Base-by-base conservation (phyloP, 2,888 invertebrate species). In the Urechis unicinctus region DNA sequence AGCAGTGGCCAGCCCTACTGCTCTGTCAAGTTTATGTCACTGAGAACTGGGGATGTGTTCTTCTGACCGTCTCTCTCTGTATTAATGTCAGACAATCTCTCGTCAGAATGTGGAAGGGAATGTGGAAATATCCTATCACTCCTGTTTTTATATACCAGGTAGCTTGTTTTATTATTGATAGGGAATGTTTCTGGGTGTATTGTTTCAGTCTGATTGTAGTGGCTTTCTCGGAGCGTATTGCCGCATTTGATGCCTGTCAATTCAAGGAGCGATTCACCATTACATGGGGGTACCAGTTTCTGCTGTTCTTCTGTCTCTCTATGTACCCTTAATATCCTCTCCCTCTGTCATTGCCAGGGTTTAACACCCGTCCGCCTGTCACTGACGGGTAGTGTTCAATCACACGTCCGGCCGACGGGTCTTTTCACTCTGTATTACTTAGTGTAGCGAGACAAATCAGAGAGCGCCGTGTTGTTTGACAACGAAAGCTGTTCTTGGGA, bases 181-280 rank as follows among this genome's bases (percentile, higher is more conserved):
- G n/a, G n/a, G n/a, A n/a, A n/a, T n/a, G n/a, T n/a, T n/a, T n/a
- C n/a, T n/a, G n/a, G n/a, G n/a, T n/a, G n/a, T n/a, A n/a, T n/a
- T n/a, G n/a, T n/a, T n/a, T n/a, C n/a, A n/a, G 89, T 58, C 90
- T 90, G 9, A 84, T 96, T 48, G 89, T 89, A 21, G 87, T 92
- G 2, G 88, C 91, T 0, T 94, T 95, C 79, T 83, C 87, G 50
- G 94, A 94, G 79, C 86, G 88, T 58, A 88, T 95, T 64, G 91
- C 92, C 0, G 87, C 94, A 13, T 92, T 94, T 78, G 92, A 93
- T 80, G 88, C 92, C 2, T 85, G 87, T 62, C 88, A 88, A 0
- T 82, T 95, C 49, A 92, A 92, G 71, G 91, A 92, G 77, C 83
- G 88, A 43, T 82, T 91, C 69, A 87, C 89, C 17, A 85, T 95